Conservation (phyloP, 2,113 vertebrate genomes). For the Anoplopoma fimbria region DNA sequence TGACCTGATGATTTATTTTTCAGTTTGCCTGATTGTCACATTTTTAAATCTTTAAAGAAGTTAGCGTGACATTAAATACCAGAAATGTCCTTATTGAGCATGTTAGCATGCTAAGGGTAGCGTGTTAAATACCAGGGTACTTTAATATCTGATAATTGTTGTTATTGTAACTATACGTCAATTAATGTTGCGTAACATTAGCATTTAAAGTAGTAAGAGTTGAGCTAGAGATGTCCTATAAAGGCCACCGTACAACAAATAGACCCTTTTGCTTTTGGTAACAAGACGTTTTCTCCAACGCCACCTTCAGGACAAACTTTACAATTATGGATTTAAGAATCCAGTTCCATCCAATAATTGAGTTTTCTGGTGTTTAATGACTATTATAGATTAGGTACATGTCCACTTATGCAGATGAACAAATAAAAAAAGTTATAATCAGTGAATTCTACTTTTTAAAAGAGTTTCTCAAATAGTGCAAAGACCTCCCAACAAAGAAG, state of each 20-base stretch:
- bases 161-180: not conserved
- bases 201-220: not conserved
- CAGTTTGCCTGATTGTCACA: too few relatives aligned
- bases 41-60: too few relatives aligned
- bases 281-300: not conserved
- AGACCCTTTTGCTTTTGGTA: not conserved
- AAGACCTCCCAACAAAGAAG: slow-evolving; percentile 36
- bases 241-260: not conserved
- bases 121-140: not conserved
- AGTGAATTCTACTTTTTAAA: not conserved
- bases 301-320: not conserved
- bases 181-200: not conserved
- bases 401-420: slow-evolving; percentile 14
- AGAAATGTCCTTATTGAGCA: not conserved
- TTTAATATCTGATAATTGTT: not conserved
- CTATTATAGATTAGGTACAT: not conserved
- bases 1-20: too few relatives aligned
- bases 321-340: not conserved
- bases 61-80: not conserved
- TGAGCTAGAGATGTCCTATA: not conserved
- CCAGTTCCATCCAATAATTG: not conserved
- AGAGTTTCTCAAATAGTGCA: slow-evolving; percentile 50
- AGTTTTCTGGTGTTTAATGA: not conserved
- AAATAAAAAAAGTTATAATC: slow-evolving; percentile 3
- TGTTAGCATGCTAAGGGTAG: not conserved